Percentiles rank a stretch among this genome's conserved stretches.
These are phyloP conservation scores for Ranitomeya imitator DNA, from an alignment of 2,113 vertebrate species.

Conservation along the genomic window DNA sequence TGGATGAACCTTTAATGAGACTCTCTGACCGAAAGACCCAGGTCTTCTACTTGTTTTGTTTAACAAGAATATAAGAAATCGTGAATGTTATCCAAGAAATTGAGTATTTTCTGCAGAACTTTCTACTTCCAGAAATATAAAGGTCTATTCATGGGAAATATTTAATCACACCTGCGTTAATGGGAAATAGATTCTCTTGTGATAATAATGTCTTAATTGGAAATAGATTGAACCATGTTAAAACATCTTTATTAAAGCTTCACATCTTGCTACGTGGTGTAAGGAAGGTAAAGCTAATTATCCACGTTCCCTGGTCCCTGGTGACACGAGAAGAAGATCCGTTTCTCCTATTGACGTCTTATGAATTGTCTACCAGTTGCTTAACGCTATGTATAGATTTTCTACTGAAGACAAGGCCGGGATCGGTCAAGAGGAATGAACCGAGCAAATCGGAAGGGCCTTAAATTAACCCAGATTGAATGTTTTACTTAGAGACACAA, in stretches of 20 bases:
- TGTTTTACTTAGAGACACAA: slow-evolving; percentile 13
- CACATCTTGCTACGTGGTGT: not conserved
- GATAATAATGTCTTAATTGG: slow-evolving; percentile 51
- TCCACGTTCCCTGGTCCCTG: slow-evolving; percentile 7
- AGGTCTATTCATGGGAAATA: slow-evolving; percentile 36
- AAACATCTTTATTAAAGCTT: slow-evolving; percentile 51
- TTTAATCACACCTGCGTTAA: slow-evolving; percentile 43
- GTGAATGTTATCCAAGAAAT: not conserved
- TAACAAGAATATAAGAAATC: not conserved
- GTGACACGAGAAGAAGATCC: slow-evolving; percentile 23
- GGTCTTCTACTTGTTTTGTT: not conserved
- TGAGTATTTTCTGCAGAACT: not conserved
- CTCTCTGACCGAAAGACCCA: not conserved
- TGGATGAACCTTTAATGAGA: not conserved
- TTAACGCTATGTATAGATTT: slow-evolving; percentile 55
- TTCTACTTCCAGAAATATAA: not conserved
- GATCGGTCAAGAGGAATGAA: slow-evolving; percentile 44
- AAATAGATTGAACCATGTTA: slow-evolving; percentile 51
- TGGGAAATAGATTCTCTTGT: slow-evolving; percentile 38
- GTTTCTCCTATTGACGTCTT: slow-evolving; percentile 28
- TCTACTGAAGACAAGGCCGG: not conserved
- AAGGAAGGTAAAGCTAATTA: slow-evolving; percentile 47
- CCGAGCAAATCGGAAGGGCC: not conserved
- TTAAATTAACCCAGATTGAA: slow-evolving; percentile 30
- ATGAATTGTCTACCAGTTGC: slow-evolving; percentile 21